A percentile compares a stretch with the other conserved stretches of the same genome.
Conservation (phyloP, 2,797 vertebrate species). For the Sternarchorhynchus goeldii region DNA sequence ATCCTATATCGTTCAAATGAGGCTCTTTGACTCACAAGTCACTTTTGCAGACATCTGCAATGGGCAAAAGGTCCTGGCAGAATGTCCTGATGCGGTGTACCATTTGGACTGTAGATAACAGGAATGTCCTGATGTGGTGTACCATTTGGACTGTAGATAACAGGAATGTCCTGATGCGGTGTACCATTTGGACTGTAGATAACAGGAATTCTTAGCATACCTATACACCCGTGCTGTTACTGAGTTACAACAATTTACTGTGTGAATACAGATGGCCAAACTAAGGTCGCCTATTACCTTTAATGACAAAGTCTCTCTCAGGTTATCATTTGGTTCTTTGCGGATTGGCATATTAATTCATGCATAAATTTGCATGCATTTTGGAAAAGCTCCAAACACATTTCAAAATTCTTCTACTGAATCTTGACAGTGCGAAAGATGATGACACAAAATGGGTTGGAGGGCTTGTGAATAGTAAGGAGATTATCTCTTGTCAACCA, state of each 20-base stretch:
- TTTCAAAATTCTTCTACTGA: too few relatives aligned
- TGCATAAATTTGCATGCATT: neutral
- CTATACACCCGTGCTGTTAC: slow-evolving; percentile 3
- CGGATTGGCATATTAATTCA: neutral
- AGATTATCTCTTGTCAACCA: too few relatives aligned
- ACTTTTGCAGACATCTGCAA: slow-evolving; percentile 15
- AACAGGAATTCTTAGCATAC: neutral
- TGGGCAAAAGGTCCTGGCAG: neutral
- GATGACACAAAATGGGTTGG: too few relatives aligned
- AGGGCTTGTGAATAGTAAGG: too few relatives aligned
- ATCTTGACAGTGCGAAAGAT: too few relatives aligned
- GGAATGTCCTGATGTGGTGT: neutral
- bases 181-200: slow-evolving; percentile 1
- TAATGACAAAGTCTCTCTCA: neutral
- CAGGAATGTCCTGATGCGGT: neutral
- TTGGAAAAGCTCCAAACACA: too few relatives aligned
- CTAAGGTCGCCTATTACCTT: slow-evolving; percentile 25
- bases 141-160: slow-evolving; percentile 3
- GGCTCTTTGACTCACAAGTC: neutral
- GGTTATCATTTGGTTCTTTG: slow-evolving; percentile 22
- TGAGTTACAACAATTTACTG: slow-evolving; percentile 17
- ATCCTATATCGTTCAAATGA: neutral
- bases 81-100: neutral
- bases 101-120: neutral
- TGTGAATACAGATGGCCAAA: slow-evolving; percentile 6